Evolutionary conservation across 2,113 vertebrate species (phyloP), one percentile per base, ranked within the genome.

Genomic region (Brachypodius melanocephalos): DNA sequence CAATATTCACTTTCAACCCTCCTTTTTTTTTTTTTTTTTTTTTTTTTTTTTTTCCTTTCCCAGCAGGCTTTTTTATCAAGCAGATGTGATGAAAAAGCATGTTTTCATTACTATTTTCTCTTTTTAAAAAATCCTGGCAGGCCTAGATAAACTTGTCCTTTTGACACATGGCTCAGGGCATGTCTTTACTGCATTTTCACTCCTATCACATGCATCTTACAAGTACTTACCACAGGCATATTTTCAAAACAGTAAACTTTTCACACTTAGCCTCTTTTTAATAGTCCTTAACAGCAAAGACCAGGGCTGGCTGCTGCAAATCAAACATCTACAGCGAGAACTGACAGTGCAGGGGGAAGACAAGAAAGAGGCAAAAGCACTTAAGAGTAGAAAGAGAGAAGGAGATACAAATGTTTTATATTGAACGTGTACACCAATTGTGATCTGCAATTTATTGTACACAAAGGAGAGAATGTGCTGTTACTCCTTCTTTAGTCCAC

Each of bases 91-190:
- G 88, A 79, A 93, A 94, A 94, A 62, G 14, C 55, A 81, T 67
- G 45, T 74, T 85, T 93, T 73, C 22, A 15, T 80, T 68, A 45
- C 29, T 58, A 36, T 61, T 61, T 87, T 66, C 42, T 45, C 17
- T 67, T 73, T 68, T 52, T 8, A 32, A 89, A 89, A 76, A 72
- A 46, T 67, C 14, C 72, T 93, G 68, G 34, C 49, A 84, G 66
- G 24, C 49, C 62, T 91, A 91, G 94, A 90, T 96, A 95, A 94
- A 93, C 57, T 90, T 88, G 68, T 95, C 66, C 87, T 95, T 94
- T 94, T 91, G 89, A 94, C 87, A 74, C 32, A 79, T 62, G 79
- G 48, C 69, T 91, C 19, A 31, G 59, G 69, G 73, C 57, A 85
- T 68, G 75, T 82, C 69, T 93, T 95, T 87, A 77, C 31, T 77